Base-by-base conservation (phyloP, 2,888 invertebrate genomes). In the Brachypterus glaber region DNA sequence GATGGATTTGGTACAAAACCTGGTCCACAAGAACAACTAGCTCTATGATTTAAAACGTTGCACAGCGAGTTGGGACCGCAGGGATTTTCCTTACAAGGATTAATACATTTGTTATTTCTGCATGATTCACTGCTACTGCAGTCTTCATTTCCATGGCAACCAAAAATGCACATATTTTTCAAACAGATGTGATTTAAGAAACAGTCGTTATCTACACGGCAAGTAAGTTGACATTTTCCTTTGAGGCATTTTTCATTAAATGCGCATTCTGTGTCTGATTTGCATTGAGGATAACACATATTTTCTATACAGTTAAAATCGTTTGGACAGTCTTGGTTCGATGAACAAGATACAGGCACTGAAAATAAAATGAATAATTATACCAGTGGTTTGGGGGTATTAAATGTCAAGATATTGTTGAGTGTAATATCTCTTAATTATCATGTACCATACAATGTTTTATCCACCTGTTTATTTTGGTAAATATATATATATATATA, bases 121-220 rank as follows among this genome's bases (percentile, higher is more conserved):
- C 91, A 91, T 4, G 87, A 79, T 60, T 89, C 85, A 35, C 82
- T 82, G 1, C 80, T 81, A 47, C 85, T 81, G 61, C 91, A 91
- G 59, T 92, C 91, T 51, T 87, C 88, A 54, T 90, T 86, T 12
- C 76, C 76, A 47, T 86, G 80, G 58, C 91, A 92, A 25, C 91
- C 91, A 49, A 82, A 82, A 40, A 84, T 75, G 57, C 91, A 91
- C 67, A 83, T 83, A 54, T 87, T 88, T 54, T 79, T 77, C 39
- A 89, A 66, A 56, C 92, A 92, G 47, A 91, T 87, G 54, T 91
- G 89, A 1, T 90, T 90, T 40, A 90, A 70, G 76, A 91, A 90
- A 54, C 91, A 92, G 55, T 92, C 91, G 54, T 90, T 88, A 59
- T 91, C 90, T 1, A 89, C 80, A 32, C 89, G 78, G 57, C 92